These are phyloP conservation scores for Oreohelix idahoensis DNA, from an alignment of 1,140 invertebrate genomes.

Conservation along the genomic window DNA sequence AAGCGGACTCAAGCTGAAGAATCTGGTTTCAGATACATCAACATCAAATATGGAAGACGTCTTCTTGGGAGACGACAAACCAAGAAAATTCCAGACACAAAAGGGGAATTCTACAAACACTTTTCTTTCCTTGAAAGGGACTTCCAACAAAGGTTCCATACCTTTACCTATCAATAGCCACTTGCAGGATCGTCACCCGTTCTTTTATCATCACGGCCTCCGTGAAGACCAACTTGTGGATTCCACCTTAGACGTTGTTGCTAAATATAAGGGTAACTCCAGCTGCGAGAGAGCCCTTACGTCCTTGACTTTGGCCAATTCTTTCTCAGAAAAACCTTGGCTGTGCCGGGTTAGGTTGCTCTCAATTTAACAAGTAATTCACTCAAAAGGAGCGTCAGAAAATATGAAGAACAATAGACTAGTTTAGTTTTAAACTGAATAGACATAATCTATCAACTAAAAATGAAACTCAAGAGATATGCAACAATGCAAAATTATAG, in stretches of 20 bases:
- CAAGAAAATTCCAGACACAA: constrained; percentile 38
- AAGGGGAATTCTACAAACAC: constrained; percentile 44
- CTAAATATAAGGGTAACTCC: constrained; percentile 57
- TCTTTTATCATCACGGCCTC: constrained; percentile 61
- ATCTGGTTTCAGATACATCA: neutral
- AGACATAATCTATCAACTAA: no score
- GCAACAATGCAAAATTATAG: no score
- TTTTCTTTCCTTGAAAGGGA: constrained; percentile 52
- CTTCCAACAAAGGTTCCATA: constrained; percentile 53
- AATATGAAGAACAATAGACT: no score
- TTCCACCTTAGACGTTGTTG: constrained; percentile 54
- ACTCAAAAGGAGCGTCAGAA: constrained; percentile 46
- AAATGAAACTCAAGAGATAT: no score
- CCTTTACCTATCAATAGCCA: constrained; percentile 58
- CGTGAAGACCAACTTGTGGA: constrained; percentile 54
- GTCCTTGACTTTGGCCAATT: constrained; percentile 64
- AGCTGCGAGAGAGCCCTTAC: constrained; percentile 65
- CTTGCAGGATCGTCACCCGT: constrained; percentile 56
- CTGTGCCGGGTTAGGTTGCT: constrained; percentile 64
- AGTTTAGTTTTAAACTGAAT: no score
- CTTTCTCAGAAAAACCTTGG: constrained; percentile 69
- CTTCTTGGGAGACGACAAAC: constrained; percentile 27
- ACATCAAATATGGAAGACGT: constrained; percentile 20
- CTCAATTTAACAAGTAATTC: constrained; percentile 55
- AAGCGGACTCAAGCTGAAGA: neutral